Base-by-base conservation (phyloP, 2,888 invertebrate genomes). In the Romanomermis culicivorax region DNA sequence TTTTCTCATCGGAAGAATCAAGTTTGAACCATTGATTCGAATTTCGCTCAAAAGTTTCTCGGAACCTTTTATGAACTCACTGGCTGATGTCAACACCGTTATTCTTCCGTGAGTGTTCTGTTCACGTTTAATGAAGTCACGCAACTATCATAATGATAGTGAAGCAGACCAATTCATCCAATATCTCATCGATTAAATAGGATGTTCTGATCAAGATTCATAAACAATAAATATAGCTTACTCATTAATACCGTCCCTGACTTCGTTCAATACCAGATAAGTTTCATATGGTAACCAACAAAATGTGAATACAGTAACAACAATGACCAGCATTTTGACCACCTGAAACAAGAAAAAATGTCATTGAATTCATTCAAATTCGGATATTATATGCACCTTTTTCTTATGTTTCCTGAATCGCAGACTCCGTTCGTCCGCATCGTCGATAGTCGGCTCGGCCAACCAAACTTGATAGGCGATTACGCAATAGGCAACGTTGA, bases 401-500 rank as follows among this genome's bases (percentile, higher is more conserved):
- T 82, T 82, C 68, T 83, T 84, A 67, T 85, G 85, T 63, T 77
- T 79, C 71, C 82, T 77, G 56, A 85, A 76, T 55, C 79, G 79
- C n/a, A 81, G 80, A 63, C 85, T 85, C 26, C 83, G 74, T 17
- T 77, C 77, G 68, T 82, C 80, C 63, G 82, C 79, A 1, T 82
- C 82, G 64, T 82, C 81, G 2, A 84, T 25, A 4, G 23, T 27
- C 84, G 82, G 80, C 50, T 78, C 76, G 2, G 81, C 79, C 2
- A 83, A 81, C 83, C 84, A 85, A 29, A 86, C 73, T 61, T 79
- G 79, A 63, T 80, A 75, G 0, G 81, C 82, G 78, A 86, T 83
- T 64, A 83, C 75, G 48, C 77, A 78, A 70, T 87, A 87, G 17
- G 84, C 83, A 65, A 79, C 82, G 53, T 81, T 79, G 64, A 87